phyloP scores from a whole-genome alignment of 2,888 invertebrate genomes.

The Ichneumoninae sp. region DNA sequence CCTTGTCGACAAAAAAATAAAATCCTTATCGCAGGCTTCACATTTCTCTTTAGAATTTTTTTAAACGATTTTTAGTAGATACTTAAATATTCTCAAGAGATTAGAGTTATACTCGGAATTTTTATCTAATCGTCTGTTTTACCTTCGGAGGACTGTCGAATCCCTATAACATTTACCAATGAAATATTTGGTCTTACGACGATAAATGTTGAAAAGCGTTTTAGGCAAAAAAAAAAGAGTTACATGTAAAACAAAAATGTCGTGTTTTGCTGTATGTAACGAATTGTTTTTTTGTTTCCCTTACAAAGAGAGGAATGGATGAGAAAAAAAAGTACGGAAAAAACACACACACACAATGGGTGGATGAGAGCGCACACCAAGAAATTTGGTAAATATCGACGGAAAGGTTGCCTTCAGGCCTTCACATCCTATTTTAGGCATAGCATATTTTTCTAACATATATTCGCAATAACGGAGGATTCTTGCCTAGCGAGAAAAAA shows the following conservation, averaged over 20 bases:
- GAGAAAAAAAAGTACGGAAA: conserved; percentile 8
- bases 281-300: not conserved
- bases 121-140: not conserved
- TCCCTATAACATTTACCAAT: not conserved
- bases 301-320: conserved; percentile 14
- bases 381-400: conserved; percentile 75
- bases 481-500: conserved; percentile 79
- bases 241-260: not conserved
- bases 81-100: too few species aligned
- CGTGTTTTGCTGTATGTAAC: not conserved
- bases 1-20: too few species aligned
- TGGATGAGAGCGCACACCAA: conserved; percentile 72
- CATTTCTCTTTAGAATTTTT: too few species aligned
- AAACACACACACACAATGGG: conserved; percentile 38
- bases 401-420: conserved; percentile 83
- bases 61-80: too few species aligned
- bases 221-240: conserved; percentile 3
- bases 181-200: not conserved
- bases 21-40: too few species aligned
- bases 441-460: conserved; percentile 84
- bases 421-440: conserved; percentile 84
- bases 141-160: not conserved
- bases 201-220: not conserved
- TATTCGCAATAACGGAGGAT: conserved; percentile 82
- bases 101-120: too few species aligned